Base-by-base conservation (phyloP, 2,888 invertebrate species). In the Agrenia bidenticulata region DNA sequence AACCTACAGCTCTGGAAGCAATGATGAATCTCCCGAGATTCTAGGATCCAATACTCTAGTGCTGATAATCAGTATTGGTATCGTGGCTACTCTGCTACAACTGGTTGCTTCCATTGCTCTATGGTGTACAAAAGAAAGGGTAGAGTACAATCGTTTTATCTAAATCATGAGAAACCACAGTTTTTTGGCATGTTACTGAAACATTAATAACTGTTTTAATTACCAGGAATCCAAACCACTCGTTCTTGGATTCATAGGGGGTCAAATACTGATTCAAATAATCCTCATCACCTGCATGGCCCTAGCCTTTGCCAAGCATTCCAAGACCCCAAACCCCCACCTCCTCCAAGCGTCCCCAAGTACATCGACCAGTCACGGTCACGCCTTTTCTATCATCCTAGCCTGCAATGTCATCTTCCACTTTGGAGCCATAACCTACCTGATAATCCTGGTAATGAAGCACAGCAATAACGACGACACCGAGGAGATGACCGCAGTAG, bases 371-470 rank as follows among this genome's bases (percentile, higher is more conserved):
- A 9, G 11, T 23, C 23, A 23, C 7, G 58, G 58, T 23, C 17
- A n/a, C 17, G 32, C 27, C 11, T 58, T 58, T 19, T 58, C 45
- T 42, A 45, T 58, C 17, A 24, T 27, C 19, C 26, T 58, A 4
- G 32, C 49, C 7, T 19, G 7, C 24, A 58, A 58, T 26, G 24
- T 58, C 15, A 45, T 58, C 41, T 58, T 58, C 42, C 58, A 58
- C 58, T n/a, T 58, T n/a, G 49, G 7, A 26, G 58, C 49, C 21
- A 49, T 58, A 9, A n/a, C 19, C 4, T 58, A 58, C 27, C 58
- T 58, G 2, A 13, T 58, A 23, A 11, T 21, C 45, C 26, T 49
- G 4, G 45, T 49, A 26, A 58, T 23, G 11, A 58, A 58, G 26
- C 17, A n/a, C 42, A 58, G 26, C n/a, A 27, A 23, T n/a, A 15